Conservation (phyloP, 2,888 invertebrate species). For the Synergus japonicus region DNA sequence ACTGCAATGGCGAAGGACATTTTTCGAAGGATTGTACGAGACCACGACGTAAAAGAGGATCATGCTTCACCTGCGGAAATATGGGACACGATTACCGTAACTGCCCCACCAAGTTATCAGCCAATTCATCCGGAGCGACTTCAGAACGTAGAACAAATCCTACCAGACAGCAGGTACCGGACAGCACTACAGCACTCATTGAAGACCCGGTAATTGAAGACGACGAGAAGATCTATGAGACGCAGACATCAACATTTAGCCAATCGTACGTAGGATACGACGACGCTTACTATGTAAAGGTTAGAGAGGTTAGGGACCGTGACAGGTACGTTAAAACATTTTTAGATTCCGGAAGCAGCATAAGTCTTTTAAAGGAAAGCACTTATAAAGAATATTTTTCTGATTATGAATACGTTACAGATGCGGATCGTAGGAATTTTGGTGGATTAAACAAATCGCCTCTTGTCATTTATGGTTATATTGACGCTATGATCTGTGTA, state of each 20-base stretch:
- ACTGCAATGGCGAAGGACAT: slow-evolving; percentile 25
- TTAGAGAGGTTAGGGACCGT: neutral
- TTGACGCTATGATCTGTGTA: slow-evolving; percentile 33
- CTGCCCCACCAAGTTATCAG: neutral
- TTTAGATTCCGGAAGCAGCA: slow-evolving; percentile 50
- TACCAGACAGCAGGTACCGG: neutral
- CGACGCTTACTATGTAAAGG: neutral
- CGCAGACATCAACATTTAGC: no score
- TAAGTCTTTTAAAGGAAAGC: slow-evolving; percentile 50
- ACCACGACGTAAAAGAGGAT: neutral
- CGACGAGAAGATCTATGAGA: neutral
- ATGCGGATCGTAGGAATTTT: slow-evolving; percentile 19
- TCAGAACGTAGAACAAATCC: neutral
- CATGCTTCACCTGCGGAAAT: slow-evolving; percentile 1
- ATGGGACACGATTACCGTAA: neutral
- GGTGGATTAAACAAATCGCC: slow-evolving; percentile 52
- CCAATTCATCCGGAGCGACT: neutral
- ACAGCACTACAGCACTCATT: neutral
- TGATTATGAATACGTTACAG: neutral
- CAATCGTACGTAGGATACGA: neutral
- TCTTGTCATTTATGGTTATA: slow-evolving; percentile 44
- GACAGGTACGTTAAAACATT: slow-evolving; percentile 35
- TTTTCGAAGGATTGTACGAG: neutral
- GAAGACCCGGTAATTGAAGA: neutral
- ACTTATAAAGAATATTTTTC: slow-evolving; percentile 39